These are phyloP conservation scores for Sprattus sprattus DNA, from an alignment of 2,113 vertebrate genomes.

Conservation along the genomic window DNA sequence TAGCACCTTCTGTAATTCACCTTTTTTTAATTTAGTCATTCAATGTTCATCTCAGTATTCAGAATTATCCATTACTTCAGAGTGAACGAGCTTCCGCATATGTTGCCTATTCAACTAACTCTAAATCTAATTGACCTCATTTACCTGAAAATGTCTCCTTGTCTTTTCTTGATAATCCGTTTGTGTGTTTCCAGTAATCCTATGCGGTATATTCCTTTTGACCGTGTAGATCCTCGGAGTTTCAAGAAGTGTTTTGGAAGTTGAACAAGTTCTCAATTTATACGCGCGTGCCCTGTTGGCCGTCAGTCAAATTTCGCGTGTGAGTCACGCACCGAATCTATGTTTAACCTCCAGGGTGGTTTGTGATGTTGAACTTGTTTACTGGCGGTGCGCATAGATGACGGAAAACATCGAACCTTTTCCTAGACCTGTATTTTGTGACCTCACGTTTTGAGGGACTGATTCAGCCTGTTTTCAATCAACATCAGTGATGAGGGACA, in stretches of 20 bases:
- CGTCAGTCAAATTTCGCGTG: constrained; percentile 36
- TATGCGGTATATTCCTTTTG: neutral
- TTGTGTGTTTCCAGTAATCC: neutral
- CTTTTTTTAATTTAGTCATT: too few species aligned
- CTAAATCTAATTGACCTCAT: neutral
- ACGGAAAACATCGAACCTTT: too few species aligned
- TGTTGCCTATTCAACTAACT: too few species aligned
- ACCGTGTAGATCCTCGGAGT: neutral
- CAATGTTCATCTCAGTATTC: too few species aligned
- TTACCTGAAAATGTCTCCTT: neutral
- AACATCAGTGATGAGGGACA: too few species aligned
- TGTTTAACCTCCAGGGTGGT: constrained; percentile 57
- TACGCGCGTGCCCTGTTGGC: constrained; percentile 54
- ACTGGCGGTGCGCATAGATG: constrained; percentile 21
- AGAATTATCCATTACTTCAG: too few species aligned
- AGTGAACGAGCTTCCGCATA: too few species aligned
- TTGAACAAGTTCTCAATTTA: constrained; percentile 57
- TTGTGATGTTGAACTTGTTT: constrained; percentile 58
- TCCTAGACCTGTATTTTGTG: too few species aligned
- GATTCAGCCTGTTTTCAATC: too few species aligned
- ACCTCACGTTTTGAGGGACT: too few species aligned
- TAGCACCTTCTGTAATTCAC: too few species aligned
- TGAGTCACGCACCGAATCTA: constrained; percentile 38
- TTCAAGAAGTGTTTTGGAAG: neutral
- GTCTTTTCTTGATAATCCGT: neutral